Percentiles rank a stretch among this genome's conserved stretches.
Evolutionary conservation across 2,888 invertebrate species (phyloP).

Genomic region (Cryptocheilus praepositus): DNA sequence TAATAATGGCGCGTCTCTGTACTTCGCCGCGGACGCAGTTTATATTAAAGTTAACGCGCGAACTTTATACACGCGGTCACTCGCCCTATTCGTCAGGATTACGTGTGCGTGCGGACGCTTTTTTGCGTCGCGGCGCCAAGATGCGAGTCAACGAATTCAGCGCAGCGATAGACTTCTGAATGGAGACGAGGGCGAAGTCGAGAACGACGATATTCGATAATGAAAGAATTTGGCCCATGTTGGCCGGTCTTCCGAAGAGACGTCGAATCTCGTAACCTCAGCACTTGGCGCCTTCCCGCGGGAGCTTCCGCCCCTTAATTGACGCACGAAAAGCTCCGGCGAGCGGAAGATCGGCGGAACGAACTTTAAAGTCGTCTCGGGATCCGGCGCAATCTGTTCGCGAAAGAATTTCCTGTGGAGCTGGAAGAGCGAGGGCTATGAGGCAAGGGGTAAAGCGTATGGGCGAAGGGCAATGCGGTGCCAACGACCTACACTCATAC

Average conservation of each 20-base stretch:
- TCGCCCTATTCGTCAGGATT: too few species aligned
- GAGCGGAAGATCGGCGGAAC: conserved; percentile 19
- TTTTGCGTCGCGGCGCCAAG: too few species aligned
- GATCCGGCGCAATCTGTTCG: conserved; percentile 22
- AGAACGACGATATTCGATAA: not conserved
- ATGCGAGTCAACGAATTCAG: too few species aligned
- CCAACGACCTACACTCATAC: too few species aligned
- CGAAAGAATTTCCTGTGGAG: too few species aligned
- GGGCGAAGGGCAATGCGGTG: conserved; percentile 17
- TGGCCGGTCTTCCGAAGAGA: conserved; percentile 7
- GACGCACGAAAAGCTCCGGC: conserved; percentile 26
- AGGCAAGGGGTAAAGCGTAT: conserved; percentile 19
- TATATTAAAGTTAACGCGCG: too few species aligned
- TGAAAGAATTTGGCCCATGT: conserved; percentile 8
- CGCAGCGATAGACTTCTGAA: too few species aligned
- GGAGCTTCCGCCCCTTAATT: conserved; percentile 32
- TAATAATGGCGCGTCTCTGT: too few species aligned
- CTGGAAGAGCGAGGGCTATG: not conserved
- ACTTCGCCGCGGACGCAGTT: too few species aligned
- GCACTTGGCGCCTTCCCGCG: conserved; percentile 1
- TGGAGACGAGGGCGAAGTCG: not conserved
- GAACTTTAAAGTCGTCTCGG: conserved; percentile 36
- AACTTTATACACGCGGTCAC: too few species aligned
- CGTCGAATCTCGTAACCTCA: conserved; percentile 17
- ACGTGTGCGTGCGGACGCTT: too few species aligned